Conservation (phyloP, 2,113 vertebrate species). For the Phyllostomus hastatus region DNA sequence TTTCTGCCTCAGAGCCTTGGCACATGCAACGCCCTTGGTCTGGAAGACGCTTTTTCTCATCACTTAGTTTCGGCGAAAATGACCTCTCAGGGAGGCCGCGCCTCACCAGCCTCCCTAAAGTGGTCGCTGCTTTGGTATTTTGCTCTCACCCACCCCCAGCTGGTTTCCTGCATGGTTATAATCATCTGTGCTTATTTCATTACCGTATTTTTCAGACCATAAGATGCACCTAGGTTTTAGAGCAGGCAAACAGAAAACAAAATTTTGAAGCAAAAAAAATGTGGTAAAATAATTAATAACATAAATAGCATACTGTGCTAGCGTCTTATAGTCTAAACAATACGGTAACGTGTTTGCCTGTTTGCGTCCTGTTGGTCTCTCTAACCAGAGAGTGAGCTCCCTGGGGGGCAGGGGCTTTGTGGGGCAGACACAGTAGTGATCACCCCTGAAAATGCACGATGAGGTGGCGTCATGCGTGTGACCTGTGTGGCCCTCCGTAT, state of each 20-base stretch:
- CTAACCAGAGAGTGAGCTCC: not conserved
- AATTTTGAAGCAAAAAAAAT: too few species aligned
- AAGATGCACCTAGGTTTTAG: too few species aligned
- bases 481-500: too few species aligned
- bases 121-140: not conserved
- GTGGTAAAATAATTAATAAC: too few species aligned
- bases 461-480: fast-evolving
- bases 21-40: not conserved
- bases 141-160: not conserved
- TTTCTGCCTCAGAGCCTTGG: not conserved
- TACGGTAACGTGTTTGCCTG: not conserved
- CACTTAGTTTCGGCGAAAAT: not conserved
- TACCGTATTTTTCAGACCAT: too few species aligned
- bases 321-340: too few species aligned
- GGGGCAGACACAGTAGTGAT: not conserved
- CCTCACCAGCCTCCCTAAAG: not conserved
- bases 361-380: not conserved
- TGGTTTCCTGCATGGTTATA: not conserved
- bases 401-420: not conserved
- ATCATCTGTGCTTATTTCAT: too few species aligned
- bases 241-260: too few species aligned
- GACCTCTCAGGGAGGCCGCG: not conserved
- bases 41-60: not conserved
- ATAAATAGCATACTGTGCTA: too few species aligned
- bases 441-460: not conserved